phyloP scores from a whole-genome alignment of 2,113 vertebrate genomes.

The Genyomyrus donnyi region DNA sequence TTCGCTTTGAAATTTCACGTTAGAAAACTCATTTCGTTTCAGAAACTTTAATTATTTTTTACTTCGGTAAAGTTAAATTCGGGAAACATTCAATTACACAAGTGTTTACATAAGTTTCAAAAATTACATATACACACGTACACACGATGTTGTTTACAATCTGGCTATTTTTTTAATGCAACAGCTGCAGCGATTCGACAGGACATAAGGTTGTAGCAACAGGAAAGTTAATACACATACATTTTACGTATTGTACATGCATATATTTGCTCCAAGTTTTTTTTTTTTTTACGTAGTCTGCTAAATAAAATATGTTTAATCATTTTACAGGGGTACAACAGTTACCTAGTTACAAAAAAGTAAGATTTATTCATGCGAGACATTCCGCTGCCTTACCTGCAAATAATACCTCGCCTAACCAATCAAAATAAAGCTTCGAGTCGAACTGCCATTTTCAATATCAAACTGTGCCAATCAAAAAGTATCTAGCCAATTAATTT shows the following conservation, averaged over 20 bases:
- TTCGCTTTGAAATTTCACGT: not conserved
- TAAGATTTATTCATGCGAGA: constrained; percentile 31
- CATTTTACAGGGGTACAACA: not conserved
- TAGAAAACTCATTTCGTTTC: not conserved
- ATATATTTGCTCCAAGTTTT: not conserved
- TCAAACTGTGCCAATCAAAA: constrained; percentile 70
- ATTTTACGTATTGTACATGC: not conserved
- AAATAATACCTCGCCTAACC: constrained; percentile 60
- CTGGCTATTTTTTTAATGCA: not conserved
- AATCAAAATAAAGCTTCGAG: constrained; percentile 69
- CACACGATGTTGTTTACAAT: not conserved
- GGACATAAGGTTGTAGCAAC: not conserved
- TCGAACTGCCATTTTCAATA: constrained; percentile 75
- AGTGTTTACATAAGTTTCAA: not conserved
- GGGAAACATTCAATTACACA: not conserved
- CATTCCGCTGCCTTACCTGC: constrained; percentile 65
- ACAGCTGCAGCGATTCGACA: not conserved
- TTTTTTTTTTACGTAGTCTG: not conserved
- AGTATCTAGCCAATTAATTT: constrained; percentile 64
- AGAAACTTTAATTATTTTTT: not conserved
- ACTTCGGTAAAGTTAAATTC: not conserved
- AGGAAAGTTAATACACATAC: not conserved
- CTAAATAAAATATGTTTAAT: not conserved
- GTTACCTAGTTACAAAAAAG: constrained; percentile 36
- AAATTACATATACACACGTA: not conserved